These are phyloP conservation scores for Telenomus remus DNA, from an alignment of 1,140 invertebrate species.

Conservation along the genomic window DNA sequence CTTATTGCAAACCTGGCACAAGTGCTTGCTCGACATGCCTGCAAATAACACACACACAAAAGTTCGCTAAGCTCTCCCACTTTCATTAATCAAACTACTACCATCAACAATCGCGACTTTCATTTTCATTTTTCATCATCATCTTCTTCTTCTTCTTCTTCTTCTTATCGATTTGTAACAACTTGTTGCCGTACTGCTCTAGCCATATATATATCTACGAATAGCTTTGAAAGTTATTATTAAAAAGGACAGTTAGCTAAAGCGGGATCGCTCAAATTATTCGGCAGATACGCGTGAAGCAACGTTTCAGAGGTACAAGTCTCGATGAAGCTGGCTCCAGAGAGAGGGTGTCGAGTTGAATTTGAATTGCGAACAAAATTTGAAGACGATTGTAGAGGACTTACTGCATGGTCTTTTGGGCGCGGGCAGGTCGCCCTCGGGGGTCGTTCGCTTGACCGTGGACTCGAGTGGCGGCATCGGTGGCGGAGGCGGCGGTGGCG, in stretches of 20 bases:
- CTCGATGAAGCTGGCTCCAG: slow-evolving; percentile 49
- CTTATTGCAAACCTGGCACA: slow-evolving; percentile 97
- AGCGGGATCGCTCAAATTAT: slow-evolving; percentile 61
- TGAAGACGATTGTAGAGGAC: slow-evolving; percentile 61
- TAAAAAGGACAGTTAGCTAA: slow-evolving; percentile 58
- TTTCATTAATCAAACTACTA: neutral
- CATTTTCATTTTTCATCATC: too few species aligned
- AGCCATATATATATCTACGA: slow-evolving; percentile 41
- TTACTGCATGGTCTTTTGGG: slow-evolving; percentile 85
- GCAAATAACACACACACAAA: slow-evolving; percentile 76
- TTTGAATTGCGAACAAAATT: slow-evolving; percentile 24
- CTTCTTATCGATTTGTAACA: too few species aligned
- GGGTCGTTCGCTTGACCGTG: slow-evolving; percentile 70
- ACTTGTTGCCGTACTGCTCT: too few species aligned
- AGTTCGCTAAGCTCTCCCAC: slow-evolving; percentile 67
- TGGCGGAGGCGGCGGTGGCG: slow-evolving; percentile 67
- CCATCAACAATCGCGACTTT: too few species aligned
- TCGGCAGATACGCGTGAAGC: slow-evolving; percentile 54
- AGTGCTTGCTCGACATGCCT: slow-evolving; percentile 86
- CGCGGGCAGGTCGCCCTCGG: slow-evolving; percentile 72
- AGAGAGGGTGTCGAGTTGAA: slow-evolving; percentile 7
- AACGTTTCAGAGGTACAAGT: slow-evolving; percentile 40
- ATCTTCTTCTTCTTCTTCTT: too few species aligned
- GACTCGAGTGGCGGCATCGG: slow-evolving; percentile 69
- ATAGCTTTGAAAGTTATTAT: slow-evolving; percentile 53